A percentile compares a stretch with the other conserved stretches of the same genome.
Conservation (phyloP, 1,140 invertebrate species). For the Drosophila azteca region DNA sequence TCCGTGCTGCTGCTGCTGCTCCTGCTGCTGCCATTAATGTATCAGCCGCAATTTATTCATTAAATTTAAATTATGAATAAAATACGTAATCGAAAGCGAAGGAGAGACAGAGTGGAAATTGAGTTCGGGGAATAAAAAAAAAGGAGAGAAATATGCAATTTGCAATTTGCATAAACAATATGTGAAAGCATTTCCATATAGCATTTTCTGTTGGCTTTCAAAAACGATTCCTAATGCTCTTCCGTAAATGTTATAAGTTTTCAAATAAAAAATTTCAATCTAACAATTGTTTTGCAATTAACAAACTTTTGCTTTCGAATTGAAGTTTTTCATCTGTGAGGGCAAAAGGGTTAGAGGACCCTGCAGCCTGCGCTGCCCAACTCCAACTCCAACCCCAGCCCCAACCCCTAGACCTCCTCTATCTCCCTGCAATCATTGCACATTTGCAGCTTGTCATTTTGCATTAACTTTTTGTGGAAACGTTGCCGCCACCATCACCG, state of each 20-base stretch:
- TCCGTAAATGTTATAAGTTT: too few relatives aligned
- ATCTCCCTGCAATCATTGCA: constrained; percentile 34
- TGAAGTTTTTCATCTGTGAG: too few relatives aligned
- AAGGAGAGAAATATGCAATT: neutral
- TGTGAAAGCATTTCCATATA: too few relatives aligned
- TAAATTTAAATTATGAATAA: constrained; percentile 38
- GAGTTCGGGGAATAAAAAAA: neutral
- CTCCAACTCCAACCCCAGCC: constrained; percentile 3
- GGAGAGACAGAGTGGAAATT: constrained; percentile 4
- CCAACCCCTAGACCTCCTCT: constrained; percentile 38
- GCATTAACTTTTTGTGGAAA: constrained; percentile 57
- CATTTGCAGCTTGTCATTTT: constrained; percentile 48
- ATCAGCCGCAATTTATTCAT: constrained; percentile 25
- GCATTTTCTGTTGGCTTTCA: too few relatives aligned
- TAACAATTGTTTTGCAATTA: too few relatives aligned
- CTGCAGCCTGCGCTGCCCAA: neutral
- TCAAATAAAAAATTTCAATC: too few relatives aligned
- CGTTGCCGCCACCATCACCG: constrained; percentile 60
- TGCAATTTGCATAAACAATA: too few relatives aligned
- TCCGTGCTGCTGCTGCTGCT: constrained; percentile 10
- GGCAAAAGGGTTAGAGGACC: too few relatives aligned
- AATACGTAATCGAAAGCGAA: constrained; percentile 9
- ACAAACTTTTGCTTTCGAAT: too few relatives aligned
- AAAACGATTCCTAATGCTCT: too few relatives aligned
- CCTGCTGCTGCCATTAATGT: constrained; percentile 8